These are phyloP conservation scores for Cyclura pinguis DNA, from an alignment of 2,797 vertebrate species.

Conservation along the genomic window DNA sequence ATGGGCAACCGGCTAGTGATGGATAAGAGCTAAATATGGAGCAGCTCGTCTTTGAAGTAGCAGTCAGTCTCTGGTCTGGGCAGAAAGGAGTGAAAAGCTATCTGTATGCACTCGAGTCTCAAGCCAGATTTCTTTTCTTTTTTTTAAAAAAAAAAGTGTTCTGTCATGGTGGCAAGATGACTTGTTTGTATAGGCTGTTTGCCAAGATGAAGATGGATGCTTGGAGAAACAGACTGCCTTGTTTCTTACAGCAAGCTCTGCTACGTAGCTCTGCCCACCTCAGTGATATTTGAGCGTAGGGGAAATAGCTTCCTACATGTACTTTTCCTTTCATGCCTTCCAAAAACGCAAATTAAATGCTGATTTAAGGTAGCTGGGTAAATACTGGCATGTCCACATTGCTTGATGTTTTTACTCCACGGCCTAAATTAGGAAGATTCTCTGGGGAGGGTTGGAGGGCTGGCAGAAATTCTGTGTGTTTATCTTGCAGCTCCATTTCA, in stretches of 20 bases:
- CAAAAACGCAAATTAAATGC: constrained; percentile 14
- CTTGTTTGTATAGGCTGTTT: neutral
- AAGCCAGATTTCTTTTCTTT: neutral
- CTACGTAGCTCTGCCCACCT: fast-evolving
- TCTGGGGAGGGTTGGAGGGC: neutral
- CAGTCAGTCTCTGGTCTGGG: neutral
- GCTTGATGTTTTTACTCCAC: neutral
- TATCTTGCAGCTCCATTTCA: constrained; percentile 17
- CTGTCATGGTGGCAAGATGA: neutral
- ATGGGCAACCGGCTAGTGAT: neutral
- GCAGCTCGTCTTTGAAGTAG: fast-evolving
- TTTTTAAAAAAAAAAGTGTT: neutral
- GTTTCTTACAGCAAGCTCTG: neutral
- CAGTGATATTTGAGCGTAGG: neutral
- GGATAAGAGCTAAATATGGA: neutral
- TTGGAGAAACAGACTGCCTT: constrained; percentile 5
- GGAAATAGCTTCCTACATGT: constrained; percentile 26
- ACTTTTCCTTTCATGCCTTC: neutral
- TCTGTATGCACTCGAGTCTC: neutral
- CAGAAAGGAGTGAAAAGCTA: neutral
- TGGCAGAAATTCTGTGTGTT: constrained; percentile 32
- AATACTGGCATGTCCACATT: constrained; percentile 2
- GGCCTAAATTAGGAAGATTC: neutral
- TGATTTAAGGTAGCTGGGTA: fast-evolving
- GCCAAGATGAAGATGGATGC: fast-evolving